Conservation (phyloP, 1,140 invertebrate genomes). For the Neotoxoptera formosana region DNA sequence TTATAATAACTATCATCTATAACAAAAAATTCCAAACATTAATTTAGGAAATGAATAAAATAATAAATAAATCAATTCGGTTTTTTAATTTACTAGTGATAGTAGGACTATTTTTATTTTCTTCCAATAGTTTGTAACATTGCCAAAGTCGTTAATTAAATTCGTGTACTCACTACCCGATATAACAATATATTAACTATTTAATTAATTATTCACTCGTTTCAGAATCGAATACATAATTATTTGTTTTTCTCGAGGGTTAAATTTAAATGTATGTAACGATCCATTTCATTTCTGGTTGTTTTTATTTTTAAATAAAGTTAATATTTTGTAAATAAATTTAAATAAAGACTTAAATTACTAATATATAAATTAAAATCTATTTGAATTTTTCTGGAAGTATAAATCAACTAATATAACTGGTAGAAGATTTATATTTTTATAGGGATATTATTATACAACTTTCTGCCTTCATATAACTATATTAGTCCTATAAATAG, state of each 20-base stretch:
- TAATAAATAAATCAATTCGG: neutral
- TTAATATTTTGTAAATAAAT: neutral
- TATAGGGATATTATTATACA: neutral
- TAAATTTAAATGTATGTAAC: neutral
- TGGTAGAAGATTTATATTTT: neutral
- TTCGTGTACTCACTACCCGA: neutral
- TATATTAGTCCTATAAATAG: neutral
- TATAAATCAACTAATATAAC: neutral
- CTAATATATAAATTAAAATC: neutral
- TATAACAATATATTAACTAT: neutral
- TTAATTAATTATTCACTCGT: neutral
- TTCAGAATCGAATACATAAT: neutral
- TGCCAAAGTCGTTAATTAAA: conserved; percentile 30
- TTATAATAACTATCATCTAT: neutral
- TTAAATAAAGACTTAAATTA: neutral
- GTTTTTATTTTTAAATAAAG: conserved; percentile 11
- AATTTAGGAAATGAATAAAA: neutral
- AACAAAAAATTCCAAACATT: neutral
- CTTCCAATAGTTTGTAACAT: neutral
- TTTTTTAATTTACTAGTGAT: neutral
- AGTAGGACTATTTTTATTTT: neutral
- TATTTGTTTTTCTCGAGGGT: neutral
- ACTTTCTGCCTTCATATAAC: neutral
- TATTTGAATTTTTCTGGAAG: neutral
- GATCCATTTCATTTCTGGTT: neutral